Conservation (phyloP, 2,797 vertebrate species). For the Cirrhinus molitorella region DNA sequence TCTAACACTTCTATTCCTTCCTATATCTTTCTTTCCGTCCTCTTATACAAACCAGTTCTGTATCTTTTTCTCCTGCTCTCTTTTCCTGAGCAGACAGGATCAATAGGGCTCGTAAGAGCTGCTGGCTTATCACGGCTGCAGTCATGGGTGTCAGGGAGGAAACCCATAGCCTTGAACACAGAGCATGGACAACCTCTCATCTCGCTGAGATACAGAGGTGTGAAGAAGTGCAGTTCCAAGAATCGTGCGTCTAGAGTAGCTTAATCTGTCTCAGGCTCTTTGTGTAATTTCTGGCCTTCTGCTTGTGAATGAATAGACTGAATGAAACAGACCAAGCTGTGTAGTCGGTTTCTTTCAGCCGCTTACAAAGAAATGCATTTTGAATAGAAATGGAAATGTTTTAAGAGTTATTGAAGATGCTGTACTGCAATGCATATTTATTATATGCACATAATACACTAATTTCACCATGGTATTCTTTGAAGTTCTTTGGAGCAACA, state of each 20-base stretch:
- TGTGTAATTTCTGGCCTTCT: slow-evolving; percentile 46
- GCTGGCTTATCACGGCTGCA: slow-evolving; percentile 73
- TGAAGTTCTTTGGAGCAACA: no score
- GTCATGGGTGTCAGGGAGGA: slow-evolving; percentile 67
- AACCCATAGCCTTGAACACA: slow-evolving; percentile 46
- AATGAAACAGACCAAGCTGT: neutral
- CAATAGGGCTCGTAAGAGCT: slow-evolving; percentile 73
- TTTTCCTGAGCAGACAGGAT: slow-evolving; percentile 66
- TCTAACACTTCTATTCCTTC: neutral
- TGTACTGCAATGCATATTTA: no score
- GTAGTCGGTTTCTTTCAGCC: neutral
- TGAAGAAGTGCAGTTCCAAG: slow-evolving; percentile 14
- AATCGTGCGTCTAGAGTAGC: slow-evolving; percentile 31
- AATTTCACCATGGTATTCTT: no score
- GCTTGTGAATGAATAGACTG: slow-evolving; percentile 10
- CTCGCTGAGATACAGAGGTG: slow-evolving; percentile 11
- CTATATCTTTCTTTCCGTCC: neutral
- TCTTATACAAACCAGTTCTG: neutral
- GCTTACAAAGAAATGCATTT: neutral
- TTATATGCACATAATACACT: no score
- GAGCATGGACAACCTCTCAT: slow-evolving; percentile 24
- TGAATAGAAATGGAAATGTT: neutral
- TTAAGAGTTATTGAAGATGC: neutral
- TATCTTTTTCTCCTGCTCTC: slow-evolving; percentile 28
- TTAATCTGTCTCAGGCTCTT: slow-evolving; percentile 29